Evolutionary conservation across 2,797 vertebrate species (phyloP), one percentile per base, ranked within the genome.

Genomic region (Halcyon leucocephala): DNA sequence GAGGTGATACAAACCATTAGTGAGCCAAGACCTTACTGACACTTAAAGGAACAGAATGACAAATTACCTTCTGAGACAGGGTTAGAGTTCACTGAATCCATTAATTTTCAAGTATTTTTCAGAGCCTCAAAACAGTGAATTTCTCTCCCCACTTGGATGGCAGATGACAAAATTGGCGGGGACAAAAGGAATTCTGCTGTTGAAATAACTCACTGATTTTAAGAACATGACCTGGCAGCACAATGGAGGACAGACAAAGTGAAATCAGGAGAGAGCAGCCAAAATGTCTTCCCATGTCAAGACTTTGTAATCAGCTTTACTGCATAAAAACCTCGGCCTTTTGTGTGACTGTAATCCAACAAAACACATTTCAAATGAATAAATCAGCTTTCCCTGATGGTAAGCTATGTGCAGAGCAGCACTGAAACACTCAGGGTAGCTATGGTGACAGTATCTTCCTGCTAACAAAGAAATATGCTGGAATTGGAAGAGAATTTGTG

Each of bases 181-280:
- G 48, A 67, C 18, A 48, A 77, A 82, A 88, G 10, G 28, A 91
- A 61, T 88, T 93, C 37, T 83, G 35, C n/a, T 67, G 35, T 66
- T 96, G 61, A 88, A 94, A 90, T 64, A 78, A 64, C 28, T 91
- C 49, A 33, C 51, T 74, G 9, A 88, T 88, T 82, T 91, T 62
- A 73, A 90, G 79, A 82, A 39, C 79, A 33, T 90, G 57, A 90
- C 48, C 28, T 86, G 55, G 60, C 17, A 42, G 12, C 41, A 80
- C 55, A 21, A 18, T 37, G 12, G 5, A 86, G 72, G 12, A 19
- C 28, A 1, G 4, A 44, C 52, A 48, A 77, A 55, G 16, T 71
- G 37, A 80, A 90, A 83, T 14, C 48, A 49, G 39, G 19, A 82
- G 24, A 86, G 14, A 86, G 57, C n/a, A 88, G 64, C 57, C 76